Percentiles rank a stretch among this genome's conserved stretches.
phyloP scores from a whole-genome alignment of 2,888 invertebrate genomes.

The Campaea margaritaria region DNA sequence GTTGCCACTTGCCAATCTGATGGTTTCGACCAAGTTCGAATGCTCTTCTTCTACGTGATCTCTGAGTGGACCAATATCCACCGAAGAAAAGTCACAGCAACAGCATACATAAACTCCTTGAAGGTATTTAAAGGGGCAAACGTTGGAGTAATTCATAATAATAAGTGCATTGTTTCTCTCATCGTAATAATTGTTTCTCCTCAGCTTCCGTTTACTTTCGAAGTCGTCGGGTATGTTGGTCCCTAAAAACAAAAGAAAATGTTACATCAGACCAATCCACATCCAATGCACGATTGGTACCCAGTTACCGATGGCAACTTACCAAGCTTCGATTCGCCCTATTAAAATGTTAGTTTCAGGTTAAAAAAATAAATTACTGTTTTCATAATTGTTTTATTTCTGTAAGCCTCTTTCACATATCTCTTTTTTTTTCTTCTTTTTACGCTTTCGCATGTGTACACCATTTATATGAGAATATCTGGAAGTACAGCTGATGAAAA shows the following conservation, averaged over 20 bases:
- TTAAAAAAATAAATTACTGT: background rate
- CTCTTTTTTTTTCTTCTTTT: conserved; percentile 33
- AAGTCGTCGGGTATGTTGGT: conserved; percentile 7
- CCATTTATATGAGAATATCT: conserved; percentile 70
- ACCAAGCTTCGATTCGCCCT: background rate
- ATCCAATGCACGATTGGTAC: background rate
- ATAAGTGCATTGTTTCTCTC: conserved; percentile 12
- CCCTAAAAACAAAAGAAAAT: conserved; percentile 28
- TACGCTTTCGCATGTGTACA: conserved; percentile 56
- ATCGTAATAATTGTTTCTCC: conserved; percentile 17
- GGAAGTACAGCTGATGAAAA: conserved; percentile 64
- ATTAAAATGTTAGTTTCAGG: background rate
- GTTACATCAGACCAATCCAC: conserved; percentile 5
- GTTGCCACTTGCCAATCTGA: background rate
- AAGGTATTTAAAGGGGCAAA: conserved; percentile 12
- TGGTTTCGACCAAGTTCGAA: background rate
- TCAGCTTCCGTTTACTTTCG: background rate
- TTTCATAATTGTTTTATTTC: conserved; percentile 7
- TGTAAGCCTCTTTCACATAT: conserved; percentile 1
- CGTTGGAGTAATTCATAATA: conserved; percentile 10
- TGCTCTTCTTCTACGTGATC: conserved; percentile 5
- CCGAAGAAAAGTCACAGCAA: conserved; percentile 13
- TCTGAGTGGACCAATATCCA: background rate
- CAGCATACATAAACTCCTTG: background rate
- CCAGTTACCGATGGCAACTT: background rate